Percentiles rank a stretch among this genome's conserved stretches.
These are phyloP conservation scores for Dynastes tityus DNA, from an alignment of 2,888 invertebrate species.

Conservation along the genomic window DNA sequence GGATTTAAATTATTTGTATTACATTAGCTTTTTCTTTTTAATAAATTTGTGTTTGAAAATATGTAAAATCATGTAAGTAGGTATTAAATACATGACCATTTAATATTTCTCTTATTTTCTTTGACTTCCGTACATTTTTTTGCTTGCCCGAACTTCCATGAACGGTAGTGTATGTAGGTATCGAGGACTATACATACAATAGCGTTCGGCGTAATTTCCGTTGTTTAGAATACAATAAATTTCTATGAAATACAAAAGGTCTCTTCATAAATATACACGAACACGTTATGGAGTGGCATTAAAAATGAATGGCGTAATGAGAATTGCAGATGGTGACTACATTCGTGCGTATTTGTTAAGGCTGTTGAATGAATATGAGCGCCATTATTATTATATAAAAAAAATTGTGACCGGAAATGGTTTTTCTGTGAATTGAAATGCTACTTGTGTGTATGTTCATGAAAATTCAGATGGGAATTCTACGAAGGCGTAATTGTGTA, in stretches of 20 bases:
- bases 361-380: neutral
- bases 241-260: constrained; percentile 6
- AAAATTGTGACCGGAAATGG: neutral
- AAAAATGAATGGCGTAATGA: neutral
- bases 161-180: too few species aligned
- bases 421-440: neutral
- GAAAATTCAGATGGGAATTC: too few species aligned
- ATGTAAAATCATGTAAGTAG: too few species aligned
- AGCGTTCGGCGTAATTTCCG: constrained; percentile 22
- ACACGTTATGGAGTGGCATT: neutral
- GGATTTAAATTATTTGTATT: too few species aligned
- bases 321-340: constrained; percentile 1
- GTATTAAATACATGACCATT: too few species aligned
- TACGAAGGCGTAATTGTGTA: too few species aligned
- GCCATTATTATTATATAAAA: neutral
- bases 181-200: neutral
- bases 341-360: neutral
- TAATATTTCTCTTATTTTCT: too few species aligned
- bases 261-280: constrained; percentile 26
- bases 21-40: too few species aligned
- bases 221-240: constrained; percentile 28
- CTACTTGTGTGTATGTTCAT: neutral
- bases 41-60: too few species aligned
- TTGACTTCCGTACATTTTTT: too few species aligned
- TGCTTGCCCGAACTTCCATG: too few species aligned